phyloP scores from a whole-genome alignment of 2,888 invertebrate genomes.

The Miltochrista miniata region DNA sequence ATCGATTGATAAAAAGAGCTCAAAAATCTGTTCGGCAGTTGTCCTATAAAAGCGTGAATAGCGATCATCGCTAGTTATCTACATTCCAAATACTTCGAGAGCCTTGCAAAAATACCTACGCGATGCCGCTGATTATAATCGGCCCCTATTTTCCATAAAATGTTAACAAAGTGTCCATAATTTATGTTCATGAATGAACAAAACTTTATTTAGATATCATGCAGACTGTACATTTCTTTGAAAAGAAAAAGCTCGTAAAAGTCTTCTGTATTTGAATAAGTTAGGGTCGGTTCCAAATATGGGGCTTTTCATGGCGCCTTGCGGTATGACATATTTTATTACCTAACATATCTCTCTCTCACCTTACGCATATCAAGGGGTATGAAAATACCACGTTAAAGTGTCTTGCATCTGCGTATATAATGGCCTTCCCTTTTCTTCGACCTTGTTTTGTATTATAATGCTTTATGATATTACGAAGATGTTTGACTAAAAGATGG shows the following conservation, averaged over 20 bases:
- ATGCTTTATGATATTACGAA: background rate
- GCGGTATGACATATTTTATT: conserved; percentile 31
- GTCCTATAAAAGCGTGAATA: too few relatives aligned
- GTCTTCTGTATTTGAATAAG: conserved; percentile 25
- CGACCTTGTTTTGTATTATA: conserved; percentile 5
- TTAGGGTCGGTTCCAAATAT: conserved; percentile 25
- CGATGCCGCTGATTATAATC: too few relatives aligned
- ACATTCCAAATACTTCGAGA: too few relatives aligned
- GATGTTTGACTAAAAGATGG: background rate
- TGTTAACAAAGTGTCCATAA: too few relatives aligned
- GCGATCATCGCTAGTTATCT: too few relatives aligned
- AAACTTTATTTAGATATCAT: too few relatives aligned
- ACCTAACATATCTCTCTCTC: conserved; percentile 13
- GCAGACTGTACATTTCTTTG: background rate
- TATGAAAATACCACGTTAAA: conserved; percentile 15
- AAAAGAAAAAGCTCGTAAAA: conserved; percentile 17
- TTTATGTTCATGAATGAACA: too few relatives aligned
- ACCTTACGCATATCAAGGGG: conserved; percentile 11
- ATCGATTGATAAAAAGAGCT: too few relatives aligned
- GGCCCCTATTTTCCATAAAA: too few relatives aligned
- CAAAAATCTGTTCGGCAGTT: too few relatives aligned
- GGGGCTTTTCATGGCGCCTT: conserved; percentile 16
- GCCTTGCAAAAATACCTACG: too few relatives aligned
- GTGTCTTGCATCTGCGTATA: conserved; percentile 16
- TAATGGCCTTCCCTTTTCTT: conserved; percentile 10